These are phyloP conservation scores for Benitochromis conjunctus DNA, from an alignment of 2,113 vertebrate species.

Conservation along the genomic window DNA sequence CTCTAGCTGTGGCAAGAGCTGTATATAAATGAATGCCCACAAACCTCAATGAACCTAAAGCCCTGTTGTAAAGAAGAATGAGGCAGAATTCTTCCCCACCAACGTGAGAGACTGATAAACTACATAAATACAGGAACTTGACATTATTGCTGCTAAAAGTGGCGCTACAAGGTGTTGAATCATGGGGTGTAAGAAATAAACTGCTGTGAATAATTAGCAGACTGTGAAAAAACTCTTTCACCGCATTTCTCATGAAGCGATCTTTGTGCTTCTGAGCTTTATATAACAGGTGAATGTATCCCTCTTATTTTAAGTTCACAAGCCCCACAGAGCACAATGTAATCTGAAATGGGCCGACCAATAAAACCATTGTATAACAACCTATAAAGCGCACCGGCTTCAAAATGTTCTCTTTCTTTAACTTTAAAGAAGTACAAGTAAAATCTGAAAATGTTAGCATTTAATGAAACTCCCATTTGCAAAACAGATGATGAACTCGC, in stretches of 20 bases:
- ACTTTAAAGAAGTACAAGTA: too few species aligned
- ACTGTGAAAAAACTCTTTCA: background rate
- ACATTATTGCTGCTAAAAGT: background rate
- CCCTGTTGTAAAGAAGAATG: background rate
- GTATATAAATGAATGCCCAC: background rate
- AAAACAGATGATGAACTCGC: background rate
- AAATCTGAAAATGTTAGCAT: too few species aligned
- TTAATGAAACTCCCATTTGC: too few species aligned
- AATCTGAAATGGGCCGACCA: background rate
- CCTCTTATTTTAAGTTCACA: background rate
- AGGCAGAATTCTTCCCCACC: background rate
- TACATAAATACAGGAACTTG: background rate
- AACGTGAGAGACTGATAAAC: background rate
- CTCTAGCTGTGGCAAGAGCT: background rate
- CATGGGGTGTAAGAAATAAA: background rate
- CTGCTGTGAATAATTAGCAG: background rate
- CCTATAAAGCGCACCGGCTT: background rate
- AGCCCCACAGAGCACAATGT: background rate
- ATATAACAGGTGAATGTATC: background rate
- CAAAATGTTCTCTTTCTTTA: background rate
- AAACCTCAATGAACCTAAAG: background rate
- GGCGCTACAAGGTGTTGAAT: background rate
- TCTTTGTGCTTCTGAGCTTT: background rate
- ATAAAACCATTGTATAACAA: background rate
- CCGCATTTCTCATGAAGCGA: background rate